Evolutionary conservation across 2,113 vertebrate species (phyloP).

Genomic region (Zapornia atra): DNA sequence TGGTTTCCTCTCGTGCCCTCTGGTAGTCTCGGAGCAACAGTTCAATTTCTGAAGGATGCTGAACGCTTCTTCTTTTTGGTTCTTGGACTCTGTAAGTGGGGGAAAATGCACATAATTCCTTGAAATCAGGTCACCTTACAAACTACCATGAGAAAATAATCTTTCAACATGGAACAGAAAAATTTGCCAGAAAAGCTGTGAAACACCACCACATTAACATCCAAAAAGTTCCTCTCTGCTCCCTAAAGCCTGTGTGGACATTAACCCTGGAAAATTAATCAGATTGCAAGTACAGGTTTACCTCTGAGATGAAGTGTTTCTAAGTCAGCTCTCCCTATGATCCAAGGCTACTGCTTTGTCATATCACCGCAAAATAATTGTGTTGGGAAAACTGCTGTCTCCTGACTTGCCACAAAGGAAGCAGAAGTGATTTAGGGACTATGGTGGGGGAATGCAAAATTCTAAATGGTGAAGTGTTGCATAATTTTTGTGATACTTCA

Average conservation of each 20-base stretch:
- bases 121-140: not conserved
- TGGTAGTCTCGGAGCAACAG: conserved; percentile 87
- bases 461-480: not conserved
- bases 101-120: not conserved
- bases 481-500: not conserved
- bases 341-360: not conserved
- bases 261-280: not conserved
- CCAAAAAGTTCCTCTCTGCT: not conserved
- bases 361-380: not conserved
- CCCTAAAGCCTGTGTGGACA: not conserved
- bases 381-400: not conserved
- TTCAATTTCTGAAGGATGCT: conserved; percentile 86
- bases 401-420: not conserved
- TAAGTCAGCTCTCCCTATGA: not conserved
- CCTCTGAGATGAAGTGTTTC: not conserved
- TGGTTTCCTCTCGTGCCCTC: conserved; percentile 88
- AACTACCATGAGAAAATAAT: not conserved
- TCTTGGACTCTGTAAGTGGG: conserved; percentile 74
- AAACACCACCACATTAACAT: not conserved
- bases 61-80: conserved; percentile 59
- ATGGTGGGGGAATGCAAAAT: not conserved
- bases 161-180: not conserved
- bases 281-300: not conserved
- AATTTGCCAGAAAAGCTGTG: not conserved
- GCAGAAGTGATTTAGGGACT: not conserved